Evolutionary conservation across 2,888 invertebrate genomes (phyloP).

Genomic region (Leptodirus hochenwartii): DNA sequence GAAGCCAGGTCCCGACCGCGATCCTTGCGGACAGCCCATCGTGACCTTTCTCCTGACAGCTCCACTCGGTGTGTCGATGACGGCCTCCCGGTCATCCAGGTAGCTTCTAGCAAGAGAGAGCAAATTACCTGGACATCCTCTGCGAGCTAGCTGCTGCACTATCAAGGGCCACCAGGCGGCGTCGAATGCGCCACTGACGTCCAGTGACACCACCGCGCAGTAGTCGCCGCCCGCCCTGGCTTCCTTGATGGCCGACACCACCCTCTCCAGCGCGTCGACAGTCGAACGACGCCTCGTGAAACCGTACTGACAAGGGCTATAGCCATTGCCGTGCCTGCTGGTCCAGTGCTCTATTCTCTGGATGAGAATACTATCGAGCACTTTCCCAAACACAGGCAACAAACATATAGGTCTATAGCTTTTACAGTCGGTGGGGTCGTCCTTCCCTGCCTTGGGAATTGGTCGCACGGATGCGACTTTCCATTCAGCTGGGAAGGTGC

Average conservation of each 20-base stretch:
- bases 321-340: background rate
- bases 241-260: constrained; percentile 1
- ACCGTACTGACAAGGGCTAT: constrained; percentile 3
- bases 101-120: constrained; percentile 5
- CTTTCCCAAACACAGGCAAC: constrained; percentile 8
- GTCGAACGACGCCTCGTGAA: constrained; percentile 6
- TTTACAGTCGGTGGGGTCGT: constrained; percentile 6
- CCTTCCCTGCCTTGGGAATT: constrained; percentile 15
- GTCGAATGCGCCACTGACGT: constrained; percentile 16
- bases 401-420: constrained; percentile 14
- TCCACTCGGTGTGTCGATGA: constrained; percentile 1
- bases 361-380: constrained; percentile 8
- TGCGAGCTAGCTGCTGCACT: constrained; percentile 8
- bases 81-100: constrained; percentile 5
- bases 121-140: constrained; percentile 11
- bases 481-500: constrained; percentile 13
- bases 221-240: constrained; percentile 6
- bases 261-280: constrained; percentile 3
- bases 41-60: constrained; percentile 4
- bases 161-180: constrained; percentile 17
- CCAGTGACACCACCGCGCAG: constrained; percentile 10
- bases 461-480: constrained; percentile 13
- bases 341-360: constrained; percentile 6
- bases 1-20: constrained; percentile 8
- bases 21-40: constrained; percentile 12